These are phyloP conservation scores for Euborellia annulipes DNA, from an alignment of 1,140 invertebrate genomes.

Conservation along the genomic window DNA sequence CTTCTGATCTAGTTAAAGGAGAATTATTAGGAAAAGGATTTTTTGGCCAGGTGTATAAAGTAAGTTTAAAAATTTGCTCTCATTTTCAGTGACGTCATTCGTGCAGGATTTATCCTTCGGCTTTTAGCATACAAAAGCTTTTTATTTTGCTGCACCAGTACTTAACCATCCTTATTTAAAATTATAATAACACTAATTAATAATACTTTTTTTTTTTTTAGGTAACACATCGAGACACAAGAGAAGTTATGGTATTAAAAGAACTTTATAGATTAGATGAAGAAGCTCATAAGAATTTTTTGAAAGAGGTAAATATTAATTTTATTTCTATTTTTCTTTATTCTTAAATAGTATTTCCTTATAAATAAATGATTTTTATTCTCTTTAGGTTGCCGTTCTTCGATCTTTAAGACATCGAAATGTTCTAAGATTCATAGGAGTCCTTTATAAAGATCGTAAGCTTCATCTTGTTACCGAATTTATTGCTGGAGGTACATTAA, in stretches of 20 bases:
- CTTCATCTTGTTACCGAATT: conserved; percentile 85
- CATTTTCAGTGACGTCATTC: too few relatives aligned
- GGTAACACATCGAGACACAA: conserved; percentile 70
- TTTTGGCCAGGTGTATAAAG: conserved; percentile 83
- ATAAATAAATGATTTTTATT: too few relatives aligned
- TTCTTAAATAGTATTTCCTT: neutral
- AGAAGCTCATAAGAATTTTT: conserved; percentile 82
- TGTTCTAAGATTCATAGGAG: conserved; percentile 81
- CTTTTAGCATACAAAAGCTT: too few relatives aligned
- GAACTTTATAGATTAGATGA: conserved; percentile 86
- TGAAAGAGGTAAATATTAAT: conserved; percentile 60
- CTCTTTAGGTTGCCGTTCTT: conserved; percentile 61
- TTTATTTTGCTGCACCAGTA: too few relatives aligned
- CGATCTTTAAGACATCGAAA: conserved; percentile 76
- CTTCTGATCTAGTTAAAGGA: conserved; percentile 75
- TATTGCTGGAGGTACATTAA: conserved; percentile 76
- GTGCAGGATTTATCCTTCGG: too few relatives aligned
- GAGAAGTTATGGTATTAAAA: conserved; percentile 89
- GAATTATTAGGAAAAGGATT: conserved; percentile 83
- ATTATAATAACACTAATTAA: too few relatives aligned
- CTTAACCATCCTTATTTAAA: too few relatives aligned
- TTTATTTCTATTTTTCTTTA: conserved; percentile 1
- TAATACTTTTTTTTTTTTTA: too few relatives aligned
- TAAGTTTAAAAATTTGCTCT: too few relatives aligned
- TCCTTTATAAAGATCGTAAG: conserved; percentile 83